A percentile compares a stretch with the other conserved stretches of the same genome.
Evolutionary conservation across 2,113 vertebrate genomes (phyloP).

Genomic region (Emydura subglobosa): DNA sequence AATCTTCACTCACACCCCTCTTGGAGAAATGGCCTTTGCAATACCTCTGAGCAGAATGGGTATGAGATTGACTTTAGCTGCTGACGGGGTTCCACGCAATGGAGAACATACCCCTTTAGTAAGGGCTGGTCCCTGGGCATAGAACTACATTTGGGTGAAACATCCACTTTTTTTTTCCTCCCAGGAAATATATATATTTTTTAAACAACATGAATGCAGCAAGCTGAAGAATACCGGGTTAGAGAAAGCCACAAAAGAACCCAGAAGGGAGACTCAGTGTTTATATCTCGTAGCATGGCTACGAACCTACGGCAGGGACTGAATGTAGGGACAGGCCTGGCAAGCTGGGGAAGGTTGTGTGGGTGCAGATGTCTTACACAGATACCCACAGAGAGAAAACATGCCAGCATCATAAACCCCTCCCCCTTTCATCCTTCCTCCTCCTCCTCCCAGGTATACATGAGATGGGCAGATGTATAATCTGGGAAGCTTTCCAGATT

Average conservation of each 20-base stretch:
- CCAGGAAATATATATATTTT: background rate
- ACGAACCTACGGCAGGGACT: background rate
- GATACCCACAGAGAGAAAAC: background rate
- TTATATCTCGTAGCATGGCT: background rate
- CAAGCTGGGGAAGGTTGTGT: background rate
- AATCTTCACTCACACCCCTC: background rate
- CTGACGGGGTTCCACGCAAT: background rate
- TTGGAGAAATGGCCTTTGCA: background rate
- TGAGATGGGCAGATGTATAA: background rate
- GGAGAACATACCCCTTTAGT: background rate
- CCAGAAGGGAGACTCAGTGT: fast-evolving
- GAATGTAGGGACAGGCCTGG: background rate
- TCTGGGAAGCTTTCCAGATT: background rate
- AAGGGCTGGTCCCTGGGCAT: background rate
- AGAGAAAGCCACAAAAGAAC: background rate
- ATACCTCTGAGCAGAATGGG: background rate
- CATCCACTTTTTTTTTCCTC: background rate
- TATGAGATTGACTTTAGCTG: background rate
- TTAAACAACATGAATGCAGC: background rate
- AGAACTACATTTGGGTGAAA: background rate
- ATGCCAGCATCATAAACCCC: background rate
- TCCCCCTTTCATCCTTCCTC: background rate
- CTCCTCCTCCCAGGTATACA: background rate
- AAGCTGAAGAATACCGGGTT: background rate
- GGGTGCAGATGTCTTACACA: background rate